Base-by-base conservation (phyloP, 2,888 invertebrate species). In the Chromoteleia sp. region DNA sequence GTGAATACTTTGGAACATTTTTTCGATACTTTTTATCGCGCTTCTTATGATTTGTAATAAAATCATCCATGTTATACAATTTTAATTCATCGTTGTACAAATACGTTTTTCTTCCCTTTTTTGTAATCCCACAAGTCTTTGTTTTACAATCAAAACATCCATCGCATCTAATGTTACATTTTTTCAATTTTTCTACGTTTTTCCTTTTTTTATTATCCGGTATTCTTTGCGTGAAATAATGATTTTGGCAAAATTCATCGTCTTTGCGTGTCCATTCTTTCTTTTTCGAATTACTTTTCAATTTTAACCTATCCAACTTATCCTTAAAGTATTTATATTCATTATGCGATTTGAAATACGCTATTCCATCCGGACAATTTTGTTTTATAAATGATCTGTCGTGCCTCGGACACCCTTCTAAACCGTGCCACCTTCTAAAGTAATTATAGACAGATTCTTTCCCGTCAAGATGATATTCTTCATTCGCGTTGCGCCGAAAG, bases 371-470 rank as follows among this genome's bases (percentile, higher is more conserved):
- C 29, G 54, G 67, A 67, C 39, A 15, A 65, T 41, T 67, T 43
- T 67, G 67, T n/a, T 67, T 52, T 67, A 67, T 41, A 41, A 54
- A 67, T 67, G 67, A 67, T 41, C 29, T 8, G 4, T 2, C 52
- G 12, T 54, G 52, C 54, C 30, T 67, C 15, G 21, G 29, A 10
- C 25, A 54, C 19, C 43, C 67, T 21, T 67, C 43, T 17, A 17
- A 67, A 52, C 54, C 54, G 54, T 67, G 67, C 39, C 54, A 52
- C 54, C 54, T 67, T 67, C 30, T 12, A 19, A 41, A 54, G 30
- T 67, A 67, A 67, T 67, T 67, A 67, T 67, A 43, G 54, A 14
- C 43, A n/a, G 67, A 67, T 54, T 67, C 54, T 67, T 67, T 67
- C 7, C 67, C 41, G 54, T 67, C 67, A 41, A 54, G 52, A 54